Percentiles rank a stretch among this genome's conserved stretches.
Conservation (phyloP, 2,797 vertebrate genomes). For the Cephalopachus bancanus region DNA sequence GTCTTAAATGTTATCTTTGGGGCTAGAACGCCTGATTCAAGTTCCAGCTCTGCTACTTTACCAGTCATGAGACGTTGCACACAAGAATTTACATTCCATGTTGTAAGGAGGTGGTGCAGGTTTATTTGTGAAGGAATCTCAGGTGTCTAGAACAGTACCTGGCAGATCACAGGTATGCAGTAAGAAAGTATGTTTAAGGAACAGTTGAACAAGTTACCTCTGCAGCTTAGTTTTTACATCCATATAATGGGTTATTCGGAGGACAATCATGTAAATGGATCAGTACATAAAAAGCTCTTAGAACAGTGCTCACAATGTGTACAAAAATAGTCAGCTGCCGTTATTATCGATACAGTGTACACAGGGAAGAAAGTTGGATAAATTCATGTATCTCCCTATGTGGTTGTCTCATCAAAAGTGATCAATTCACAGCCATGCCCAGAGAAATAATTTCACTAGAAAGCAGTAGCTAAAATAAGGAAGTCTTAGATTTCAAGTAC, state of each 20-base stretch:
- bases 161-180: not conserved
- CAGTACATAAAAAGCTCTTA: not conserved
- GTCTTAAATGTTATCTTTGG: not conserved
- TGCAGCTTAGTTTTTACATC: not conserved
- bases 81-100: not conserved
- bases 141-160: not conserved
- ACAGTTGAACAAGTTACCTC: not conserved
- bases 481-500: not conserved
- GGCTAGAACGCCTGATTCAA: not conserved
- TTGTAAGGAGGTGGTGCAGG: not conserved
- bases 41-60: not conserved
- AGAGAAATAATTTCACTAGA: not conserved
- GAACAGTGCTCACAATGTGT: not conserved
- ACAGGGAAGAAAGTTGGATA: not conserved
- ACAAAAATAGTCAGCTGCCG: not conserved
- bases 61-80: not conserved
- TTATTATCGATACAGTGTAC: accelerated
- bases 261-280: not conserved
- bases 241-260: not conserved
- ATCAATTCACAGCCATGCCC: not conserved
- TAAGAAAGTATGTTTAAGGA: not conserved
- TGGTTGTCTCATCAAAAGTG: not conserved
- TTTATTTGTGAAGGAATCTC: not conserved
- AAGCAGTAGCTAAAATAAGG: not conserved
- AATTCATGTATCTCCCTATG: not conserved